phyloP scores from a whole-genome alignment of 2,888 invertebrate genomes.

The Melolontha melolontha region DNA sequence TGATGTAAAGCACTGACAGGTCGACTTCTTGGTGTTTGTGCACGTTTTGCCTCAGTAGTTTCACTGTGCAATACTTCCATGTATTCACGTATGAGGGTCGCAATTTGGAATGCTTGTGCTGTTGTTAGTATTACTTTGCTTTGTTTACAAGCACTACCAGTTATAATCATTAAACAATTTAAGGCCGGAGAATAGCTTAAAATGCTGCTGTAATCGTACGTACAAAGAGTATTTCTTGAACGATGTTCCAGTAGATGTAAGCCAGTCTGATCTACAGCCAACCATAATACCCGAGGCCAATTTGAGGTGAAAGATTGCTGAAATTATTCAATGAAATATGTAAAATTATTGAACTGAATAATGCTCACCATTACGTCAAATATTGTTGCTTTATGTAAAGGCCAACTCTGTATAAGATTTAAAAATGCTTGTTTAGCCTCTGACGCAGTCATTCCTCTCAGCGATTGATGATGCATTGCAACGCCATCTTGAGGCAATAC shows the following conservation, averaged over 20 bases:
- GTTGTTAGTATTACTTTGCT: slow-evolving; percentile 92
- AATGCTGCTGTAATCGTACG: slow-evolving; percentile 91
- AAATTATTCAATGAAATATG: slow-evolving; percentile 51
- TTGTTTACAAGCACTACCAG: slow-evolving; percentile 90
- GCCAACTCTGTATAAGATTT: slow-evolving; percentile 94
- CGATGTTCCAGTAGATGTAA: slow-evolving; percentile 90
- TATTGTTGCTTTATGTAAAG: slow-evolving; percentile 90
- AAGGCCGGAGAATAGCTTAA: slow-evolving; percentile 92
- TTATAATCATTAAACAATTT: slow-evolving; percentile 93
- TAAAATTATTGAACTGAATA: slow-evolving; percentile 9
- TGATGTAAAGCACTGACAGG: slow-evolving; percentile 65
- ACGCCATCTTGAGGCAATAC: slow-evolving; percentile 86
- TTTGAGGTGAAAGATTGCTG: slow-evolving; percentile 96
- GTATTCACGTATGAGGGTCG: slow-evolving; percentile 91
- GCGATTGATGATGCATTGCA: slow-evolving; percentile 89
- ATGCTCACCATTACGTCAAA: slow-evolving; percentile 90
- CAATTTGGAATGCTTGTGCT: slow-evolving; percentile 93
- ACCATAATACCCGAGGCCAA: slow-evolving; percentile 93
- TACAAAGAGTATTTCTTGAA: slow-evolving; percentile 88
- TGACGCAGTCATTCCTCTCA: slow-evolving; percentile 86
- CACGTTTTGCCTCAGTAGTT: slow-evolving; percentile 57
- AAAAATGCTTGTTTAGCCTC: slow-evolving; percentile 94
- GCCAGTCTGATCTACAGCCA: slow-evolving; percentile 93
- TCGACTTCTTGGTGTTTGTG: slow-evolving; percentile 61
- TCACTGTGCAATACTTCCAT: slow-evolving; percentile 70